phyloP scores from a whole-genome alignment of 2,113 vertebrate species.

The Holacanthus passer region DNA sequence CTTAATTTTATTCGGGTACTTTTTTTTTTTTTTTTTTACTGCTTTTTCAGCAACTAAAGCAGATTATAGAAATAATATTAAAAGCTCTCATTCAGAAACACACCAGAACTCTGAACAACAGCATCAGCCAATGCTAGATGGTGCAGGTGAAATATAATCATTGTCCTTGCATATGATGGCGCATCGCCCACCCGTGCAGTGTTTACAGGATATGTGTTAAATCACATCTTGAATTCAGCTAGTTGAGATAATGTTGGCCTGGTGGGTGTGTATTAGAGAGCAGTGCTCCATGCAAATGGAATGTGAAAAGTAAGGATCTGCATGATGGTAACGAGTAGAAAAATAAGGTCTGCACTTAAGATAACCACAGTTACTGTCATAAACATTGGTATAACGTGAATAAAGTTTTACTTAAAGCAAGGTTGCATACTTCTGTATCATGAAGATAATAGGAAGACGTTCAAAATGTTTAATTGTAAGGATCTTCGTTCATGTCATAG shows the following conservation, averaged over 20 bases:
- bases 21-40: not conserved
- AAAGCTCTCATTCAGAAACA: not conserved
- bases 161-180: not conserved
- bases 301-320: too few species aligned
- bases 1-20: not conserved
- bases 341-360: not conserved
- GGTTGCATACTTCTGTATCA: not conserved
- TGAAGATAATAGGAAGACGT: not conserved
- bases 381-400: not conserved
- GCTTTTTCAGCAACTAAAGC: not conserved
- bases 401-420: not conserved
- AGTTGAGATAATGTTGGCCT: not conserved
- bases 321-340: not conserved
- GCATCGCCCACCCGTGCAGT: not conserved
- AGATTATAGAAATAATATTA: not conserved
- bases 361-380: not conserved
- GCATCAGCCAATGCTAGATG: not conserved
- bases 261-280: not conserved
- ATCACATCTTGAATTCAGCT: not conserved
- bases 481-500: too few species aligned
- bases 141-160: not conserved
- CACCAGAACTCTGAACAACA: not conserved
- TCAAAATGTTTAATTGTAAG: not conserved
- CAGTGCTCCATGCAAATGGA: not conserved
- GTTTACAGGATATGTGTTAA: not conserved